phyloP scores from a whole-genome alignment of 2,888 invertebrate genomes.

The Erebia ligea region DNA sequence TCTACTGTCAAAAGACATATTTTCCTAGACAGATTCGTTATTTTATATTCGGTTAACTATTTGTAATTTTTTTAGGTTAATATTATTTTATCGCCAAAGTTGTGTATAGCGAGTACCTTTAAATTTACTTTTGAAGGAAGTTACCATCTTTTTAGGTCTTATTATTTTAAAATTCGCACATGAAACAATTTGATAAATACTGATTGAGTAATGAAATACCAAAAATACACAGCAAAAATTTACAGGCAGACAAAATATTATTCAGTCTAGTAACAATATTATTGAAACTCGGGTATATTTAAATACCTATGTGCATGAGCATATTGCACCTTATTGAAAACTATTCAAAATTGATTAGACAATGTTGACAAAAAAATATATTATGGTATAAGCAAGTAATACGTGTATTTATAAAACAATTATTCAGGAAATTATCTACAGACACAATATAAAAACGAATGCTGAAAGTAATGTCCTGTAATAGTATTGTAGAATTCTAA shows the following conservation, averaged over 20 bases:
- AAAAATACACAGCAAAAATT: background rate
- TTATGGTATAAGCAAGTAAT: background rate
- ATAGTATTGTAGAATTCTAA: background rate
- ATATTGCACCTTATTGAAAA: background rate
- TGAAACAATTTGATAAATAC: constrained; percentile 39
- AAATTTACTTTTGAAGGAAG: constrained; percentile 47
- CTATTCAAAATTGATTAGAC: background rate
- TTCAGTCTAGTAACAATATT: background rate
- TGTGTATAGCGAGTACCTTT: constrained; percentile 46
- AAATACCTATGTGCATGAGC: background rate
- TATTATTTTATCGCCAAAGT: constrained; percentile 71
- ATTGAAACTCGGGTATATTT: background rate
- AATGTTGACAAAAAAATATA: background rate
- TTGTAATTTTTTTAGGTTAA: constrained; percentile 72
- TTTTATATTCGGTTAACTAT: constrained; percentile 71
- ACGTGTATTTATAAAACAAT: background rate
- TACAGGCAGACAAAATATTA: background rate
- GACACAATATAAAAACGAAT: background rate
- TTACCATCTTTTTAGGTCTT: constrained; percentile 64
- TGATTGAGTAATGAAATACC: background rate
- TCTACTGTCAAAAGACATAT: constrained; percentile 67
- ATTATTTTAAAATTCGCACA: constrained; percentile 59
- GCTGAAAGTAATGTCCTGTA: background rate
- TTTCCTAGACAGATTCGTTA: constrained; percentile 55
- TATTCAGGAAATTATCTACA: background rate